Evolutionary conservation across 2,888 invertebrate species (phyloP), one percentile per base, ranked within the genome.

Genomic region (Acrocera orbiculus): DNA sequence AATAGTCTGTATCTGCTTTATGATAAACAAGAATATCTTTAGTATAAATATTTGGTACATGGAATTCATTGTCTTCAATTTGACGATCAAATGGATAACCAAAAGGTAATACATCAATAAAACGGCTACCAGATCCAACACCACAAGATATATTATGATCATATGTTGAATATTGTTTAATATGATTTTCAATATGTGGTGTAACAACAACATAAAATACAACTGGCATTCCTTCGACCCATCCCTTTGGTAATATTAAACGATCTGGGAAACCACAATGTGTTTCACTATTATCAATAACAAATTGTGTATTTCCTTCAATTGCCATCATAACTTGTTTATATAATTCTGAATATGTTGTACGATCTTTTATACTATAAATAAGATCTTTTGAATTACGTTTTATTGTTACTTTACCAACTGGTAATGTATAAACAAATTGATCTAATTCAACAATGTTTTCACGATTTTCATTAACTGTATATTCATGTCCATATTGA

Each of bases 61-160:
- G 50, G 56, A 64, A 76, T 38, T 62, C 62, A 26, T 57, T 54
- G 14, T 66, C 57, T 28, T 68, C 62, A 45, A 75, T 67, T 8
- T 61, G 62, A 44, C 75, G 71, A 51, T 81, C 78, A 49, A 80
- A 67, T 43, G 80, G 80, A 65, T 70, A 81, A 32, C 73, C 76
- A 44, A 71, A 61, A 25, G 76, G 66, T 51, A 65, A 65, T 41
- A 63, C 64, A 49, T 77, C 76, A 19, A 70, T 54, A 32, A 50
- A 42, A 33, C 54, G 46, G 61, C 63, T 47, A 50, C 63, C 67
- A 50, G 61, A 63, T 40, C 65, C 66, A 36, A 63, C 56, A 41
- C 60, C 64, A 40, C 65, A 64, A 28, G 61, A 61, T 49, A 63
- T 61, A 4, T 51, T 32, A 7, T 58, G 39, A 40, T 66, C 64